Conservation (phyloP, 2,888 invertebrate genomes). For the Chrysotoxum bicinctum region DNA sequence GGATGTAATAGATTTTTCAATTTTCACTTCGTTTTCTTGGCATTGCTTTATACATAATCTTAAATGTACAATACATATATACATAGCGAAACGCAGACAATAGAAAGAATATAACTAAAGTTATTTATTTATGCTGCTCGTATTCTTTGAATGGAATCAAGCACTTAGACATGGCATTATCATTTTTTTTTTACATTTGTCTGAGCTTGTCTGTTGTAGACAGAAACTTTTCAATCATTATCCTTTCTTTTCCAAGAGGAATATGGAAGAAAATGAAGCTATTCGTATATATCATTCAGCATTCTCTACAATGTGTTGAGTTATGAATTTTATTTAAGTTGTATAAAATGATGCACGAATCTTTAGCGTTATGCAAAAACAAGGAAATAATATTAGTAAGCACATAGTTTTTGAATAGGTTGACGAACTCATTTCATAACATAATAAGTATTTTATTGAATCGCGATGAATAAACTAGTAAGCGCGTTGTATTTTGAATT, state of each 20-base stretch:
- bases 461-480: background rate
- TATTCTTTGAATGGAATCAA: slow-evolving; percentile 60
- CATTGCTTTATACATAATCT: background rate
- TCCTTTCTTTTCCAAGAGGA: slow-evolving; percentile 14
- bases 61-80: background rate
- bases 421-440: background rate
- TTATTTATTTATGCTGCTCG: slow-evolving; percentile 47
- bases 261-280: background rate
- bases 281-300: background rate
- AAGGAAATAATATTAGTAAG: background rate
- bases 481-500: background rate
- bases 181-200: slow-evolving; percentile 21
- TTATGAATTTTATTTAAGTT: background rate
- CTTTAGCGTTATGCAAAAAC: background rate
- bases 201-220: slow-evolving; percentile 40
- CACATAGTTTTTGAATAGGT: background rate
- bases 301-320: background rate
- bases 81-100: slow-evolving; percentile 4
- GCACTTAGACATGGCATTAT: slow-evolving; percentile 55
- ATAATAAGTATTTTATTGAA: background rate
- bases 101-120: slow-evolving; percentile 38
- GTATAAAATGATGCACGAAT: background rate
- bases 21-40: slow-evolving; percentile 28
- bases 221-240: slow-evolving; percentile 58
- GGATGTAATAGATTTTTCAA: slow-evolving; percentile 60